Conservation (phyloP, 1,140 invertebrate genomes). For the Drosophila varians region DNA sequence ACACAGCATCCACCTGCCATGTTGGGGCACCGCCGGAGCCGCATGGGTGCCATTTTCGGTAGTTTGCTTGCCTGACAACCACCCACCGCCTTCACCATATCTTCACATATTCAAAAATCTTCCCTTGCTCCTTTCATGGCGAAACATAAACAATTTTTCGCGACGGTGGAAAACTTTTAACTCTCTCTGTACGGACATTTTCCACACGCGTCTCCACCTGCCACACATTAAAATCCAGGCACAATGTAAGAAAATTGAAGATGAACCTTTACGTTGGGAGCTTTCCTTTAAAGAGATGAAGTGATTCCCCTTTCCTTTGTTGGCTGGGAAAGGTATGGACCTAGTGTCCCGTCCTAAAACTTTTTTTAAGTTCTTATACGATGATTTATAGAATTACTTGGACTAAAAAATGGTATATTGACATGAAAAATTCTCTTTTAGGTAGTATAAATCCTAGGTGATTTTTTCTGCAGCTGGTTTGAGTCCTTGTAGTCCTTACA, state of each 20-base stretch:
- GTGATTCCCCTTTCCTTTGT: no score
- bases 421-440: neutral
- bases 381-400: no score
- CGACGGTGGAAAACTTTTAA: slow-evolving; percentile 45
- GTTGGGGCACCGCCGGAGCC: slow-evolving; percentile 15
- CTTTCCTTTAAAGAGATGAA: neutral
- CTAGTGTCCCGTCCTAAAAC: no score
- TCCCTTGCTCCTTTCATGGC: slow-evolving; percentile 16
- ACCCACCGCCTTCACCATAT: slow-evolving; percentile 3
- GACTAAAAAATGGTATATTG: no score
- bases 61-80: slow-evolving; percentile 15
- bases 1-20: slow-evolving; percentile 8
- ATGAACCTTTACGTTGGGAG: neutral
- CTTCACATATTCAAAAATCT: slow-evolving; percentile 29
- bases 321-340: no score
- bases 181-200: slow-evolving; percentile 12
- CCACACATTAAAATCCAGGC: neutral
- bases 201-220: slow-evolving; percentile 9
- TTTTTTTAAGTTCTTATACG: no score
- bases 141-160: slow-evolving; percentile 49
- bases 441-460: neutral
- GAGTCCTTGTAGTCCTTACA: neutral
- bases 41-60: slow-evolving; percentile 23
- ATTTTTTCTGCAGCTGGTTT: neutral
- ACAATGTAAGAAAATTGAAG: neutral